phyloP scores from a whole-genome alignment of 2,888 invertebrate genomes.

The Drosophila putrida region DNA sequence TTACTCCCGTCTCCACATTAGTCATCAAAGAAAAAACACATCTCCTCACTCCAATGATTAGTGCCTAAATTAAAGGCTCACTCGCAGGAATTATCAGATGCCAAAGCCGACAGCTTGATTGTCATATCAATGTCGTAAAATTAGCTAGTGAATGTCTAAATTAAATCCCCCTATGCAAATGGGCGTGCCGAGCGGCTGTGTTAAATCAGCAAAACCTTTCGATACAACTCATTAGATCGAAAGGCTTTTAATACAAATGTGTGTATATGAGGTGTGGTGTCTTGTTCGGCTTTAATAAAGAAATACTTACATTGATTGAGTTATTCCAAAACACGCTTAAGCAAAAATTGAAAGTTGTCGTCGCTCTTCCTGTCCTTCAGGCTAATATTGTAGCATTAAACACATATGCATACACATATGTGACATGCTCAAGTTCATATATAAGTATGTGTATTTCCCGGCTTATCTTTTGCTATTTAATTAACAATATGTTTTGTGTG shows the following conservation, averaged over 20 bases:
- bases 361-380: conserved; percentile 62
- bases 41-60: background rate
- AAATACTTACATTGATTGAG: conserved; percentile 31
- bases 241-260: conserved; percentile 39
- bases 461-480: conserved; percentile 56
- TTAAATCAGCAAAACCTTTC: conserved; percentile 12
- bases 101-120: conserved; percentile 37
- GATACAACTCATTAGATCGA: conserved; percentile 33
- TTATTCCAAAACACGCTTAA: conserved; percentile 26
- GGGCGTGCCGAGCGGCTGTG: conserved; percentile 26
- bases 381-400: conserved; percentile 10
- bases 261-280: conserved; percentile 34
- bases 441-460: conserved; percentile 24
- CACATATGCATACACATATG: conserved; percentile 7
- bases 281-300: conserved; percentile 27
- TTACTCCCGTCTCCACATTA: background rate
- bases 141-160: conserved; percentile 43
- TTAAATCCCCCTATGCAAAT: conserved; percentile 29
- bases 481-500: conserved; percentile 52
- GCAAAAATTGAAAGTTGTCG: conserved; percentile 50
- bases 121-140: conserved; percentile 48
- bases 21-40: background rate
- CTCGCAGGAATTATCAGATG: conserved; percentile 1
- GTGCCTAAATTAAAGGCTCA: background rate
- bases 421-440: conserved; percentile 50